Evolutionary conservation across 2,797 vertebrate species (phyloP), one percentile per base, ranked within the genome.

Genomic region (Falco novaeseelandiae): DNA sequence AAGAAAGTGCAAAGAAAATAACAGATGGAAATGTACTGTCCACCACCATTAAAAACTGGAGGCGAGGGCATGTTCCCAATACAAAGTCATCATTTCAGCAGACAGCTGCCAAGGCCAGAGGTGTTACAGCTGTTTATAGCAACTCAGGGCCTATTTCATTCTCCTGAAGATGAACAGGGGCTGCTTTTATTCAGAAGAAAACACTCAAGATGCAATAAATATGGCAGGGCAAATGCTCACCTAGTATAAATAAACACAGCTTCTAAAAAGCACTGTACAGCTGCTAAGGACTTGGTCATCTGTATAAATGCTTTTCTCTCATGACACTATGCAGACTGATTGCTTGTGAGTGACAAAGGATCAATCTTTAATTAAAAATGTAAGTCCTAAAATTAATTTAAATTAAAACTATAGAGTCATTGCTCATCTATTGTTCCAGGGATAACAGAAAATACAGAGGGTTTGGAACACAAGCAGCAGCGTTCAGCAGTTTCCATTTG

Each of bases 101-200:
- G 83, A 51, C 69, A 93, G 40, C 65, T 88, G 70, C 54, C 66
- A 95, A 83, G 36, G 69, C 90, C 83, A 94, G 95, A 92, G 83
- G 85, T 90, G 57, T 44, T 89, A 70, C 87, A 90, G 83, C 79
- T 93, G 83, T 88, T 97, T 90, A 84, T 34, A 82, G 49, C 65
- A 95, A 83, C 51, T 52, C 12, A 12, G 69, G 73, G 52, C 48
- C 58, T 70, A 25, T 58, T 76, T 76, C 27, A 36, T 51, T 88
- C 48, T 87, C 46, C 36, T 76, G 23, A 81, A 91, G 80, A 90
- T 13, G 14, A 93, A 27, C 30, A 80, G 22, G 1, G n/a, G 3
- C 19, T 88, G 51, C 22, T 94, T 86, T 91, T 91, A 88, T 85
- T 83, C 79, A 65, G 72, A 91, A 76, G 32, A 90, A 78, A 95